Percentiles rank a stretch among this genome's conserved stretches.
These are phyloP conservation scores for Tauraco hartlaubi DNA, from an alignment of 2,797 vertebrate species.

Conservation along the genomic window DNA sequence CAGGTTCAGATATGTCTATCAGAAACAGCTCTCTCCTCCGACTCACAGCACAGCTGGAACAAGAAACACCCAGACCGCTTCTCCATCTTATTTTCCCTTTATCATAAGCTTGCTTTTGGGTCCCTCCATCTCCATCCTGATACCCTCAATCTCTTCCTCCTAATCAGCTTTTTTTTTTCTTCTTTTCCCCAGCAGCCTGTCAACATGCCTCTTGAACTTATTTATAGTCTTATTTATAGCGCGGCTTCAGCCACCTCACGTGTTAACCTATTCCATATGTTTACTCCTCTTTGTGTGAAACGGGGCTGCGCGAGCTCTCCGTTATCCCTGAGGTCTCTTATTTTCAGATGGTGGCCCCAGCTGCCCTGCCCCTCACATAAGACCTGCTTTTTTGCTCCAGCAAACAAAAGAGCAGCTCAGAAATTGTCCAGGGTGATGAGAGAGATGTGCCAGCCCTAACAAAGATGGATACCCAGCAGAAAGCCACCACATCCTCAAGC, in stretches of 20 bases:
- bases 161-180: not conserved
- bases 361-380: not conserved
- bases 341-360: slow-evolving; percentile 4
- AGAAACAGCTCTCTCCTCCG: not conserved
- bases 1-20: not conserved
- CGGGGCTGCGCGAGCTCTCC: not conserved
- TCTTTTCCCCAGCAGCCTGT: not conserved
- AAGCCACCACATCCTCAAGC: not conserved
- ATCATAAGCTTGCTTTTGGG: not conserved
- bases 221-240: slow-evolving; percentile 52
- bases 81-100: not conserved
- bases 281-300: slow-evolving; percentile 34
- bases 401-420: not conserved
- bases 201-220: slow-evolving; percentile 12
- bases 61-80: not conserved
- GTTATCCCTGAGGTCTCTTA: slow-evolving; percentile 9
- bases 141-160: not conserved
- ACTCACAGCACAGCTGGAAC: not conserved
- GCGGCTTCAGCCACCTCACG: slow-evolving; percentile 20
- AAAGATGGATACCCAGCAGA: not conserved
- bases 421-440: not conserved
- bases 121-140: not conserved
- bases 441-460: not conserved
- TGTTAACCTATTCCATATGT: slow-evolving; percentile 59
- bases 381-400: not conserved